phyloP scores from a whole-genome alignment of 1,140 invertebrate species.

The Tetramorium simillimum region DNA sequence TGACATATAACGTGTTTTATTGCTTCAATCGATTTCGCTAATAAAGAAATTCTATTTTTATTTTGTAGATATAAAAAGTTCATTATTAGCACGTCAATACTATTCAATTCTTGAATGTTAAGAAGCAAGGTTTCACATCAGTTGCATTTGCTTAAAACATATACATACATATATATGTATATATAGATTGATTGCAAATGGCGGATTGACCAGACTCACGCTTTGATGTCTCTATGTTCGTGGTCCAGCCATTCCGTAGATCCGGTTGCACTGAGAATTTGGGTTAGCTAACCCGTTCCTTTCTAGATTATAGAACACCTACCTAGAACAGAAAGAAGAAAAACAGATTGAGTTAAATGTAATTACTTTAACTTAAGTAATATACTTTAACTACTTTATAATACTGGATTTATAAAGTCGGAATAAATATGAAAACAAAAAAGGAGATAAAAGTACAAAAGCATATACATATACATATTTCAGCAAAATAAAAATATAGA shows the following conservation, averaged over 20 bases:
- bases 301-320: constrained; percentile 38
- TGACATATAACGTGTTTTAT: not conserved
- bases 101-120: not conserved
- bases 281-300: not conserved
- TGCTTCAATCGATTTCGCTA: not conserved
- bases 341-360: constrained; percentile 13
- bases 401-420: not conserved
- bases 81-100: not conserved
- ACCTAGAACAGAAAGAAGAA: constrained; percentile 36
- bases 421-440: not conserved
- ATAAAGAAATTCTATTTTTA: constrained; percentile 10
- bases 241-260: not conserved
- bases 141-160: not conserved
- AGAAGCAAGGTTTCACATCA: not conserved
- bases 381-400: not conserved
- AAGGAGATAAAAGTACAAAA: not conserved
- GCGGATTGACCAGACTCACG: not conserved
- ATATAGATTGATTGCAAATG: not conserved
- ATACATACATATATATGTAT: not conserved
- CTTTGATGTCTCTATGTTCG: not conserved
- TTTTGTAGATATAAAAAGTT: not conserved
- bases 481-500: not conserved
- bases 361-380: not conserved
- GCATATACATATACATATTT: not conserved
- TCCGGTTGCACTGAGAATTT: not conserved